phyloP scores from a whole-genome alignment of 1,140 invertebrate genomes.

The Drosophila sproati region DNA sequence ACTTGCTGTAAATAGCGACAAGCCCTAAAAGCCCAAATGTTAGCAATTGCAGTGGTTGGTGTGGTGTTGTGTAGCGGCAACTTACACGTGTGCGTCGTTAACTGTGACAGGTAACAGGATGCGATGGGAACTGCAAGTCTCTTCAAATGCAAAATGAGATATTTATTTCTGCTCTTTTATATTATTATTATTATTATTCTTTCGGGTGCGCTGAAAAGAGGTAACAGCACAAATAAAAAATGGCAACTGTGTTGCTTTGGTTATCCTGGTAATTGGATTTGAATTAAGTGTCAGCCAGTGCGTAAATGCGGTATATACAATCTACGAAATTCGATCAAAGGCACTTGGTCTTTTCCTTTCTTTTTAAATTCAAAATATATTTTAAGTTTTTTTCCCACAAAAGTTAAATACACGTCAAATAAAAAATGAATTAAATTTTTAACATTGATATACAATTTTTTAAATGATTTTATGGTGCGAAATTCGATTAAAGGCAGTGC shows the following conservation, averaged over 20 bases:
- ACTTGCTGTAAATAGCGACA: constrained; percentile 72
- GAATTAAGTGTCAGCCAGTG: constrained; percentile 35
- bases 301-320: constrained; percentile 25
- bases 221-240: background rate
- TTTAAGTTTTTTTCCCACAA: no score
- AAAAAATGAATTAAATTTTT: no score
- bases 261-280: constrained; percentile 45
- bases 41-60: no score
- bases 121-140: constrained; percentile 13
- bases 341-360: background rate
- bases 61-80: background rate
- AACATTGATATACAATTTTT: no score
- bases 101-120: constrained; percentile 47
- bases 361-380: background rate
- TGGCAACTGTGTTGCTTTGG: constrained; percentile 22
- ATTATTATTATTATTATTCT: background rate
- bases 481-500: no score
- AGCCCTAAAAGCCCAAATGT: constrained; percentile 18
- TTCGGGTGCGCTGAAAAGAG: background rate
- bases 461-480: no score
- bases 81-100: constrained; percentile 41
- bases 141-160: constrained; percentile 47
- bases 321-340: no score
- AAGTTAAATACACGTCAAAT: no score
- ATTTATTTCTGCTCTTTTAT: constrained; percentile 24